These are phyloP conservation scores for Lanistes nyassanus DNA, from an alignment of 1,140 invertebrate genomes.

Conservation along the genomic window DNA sequence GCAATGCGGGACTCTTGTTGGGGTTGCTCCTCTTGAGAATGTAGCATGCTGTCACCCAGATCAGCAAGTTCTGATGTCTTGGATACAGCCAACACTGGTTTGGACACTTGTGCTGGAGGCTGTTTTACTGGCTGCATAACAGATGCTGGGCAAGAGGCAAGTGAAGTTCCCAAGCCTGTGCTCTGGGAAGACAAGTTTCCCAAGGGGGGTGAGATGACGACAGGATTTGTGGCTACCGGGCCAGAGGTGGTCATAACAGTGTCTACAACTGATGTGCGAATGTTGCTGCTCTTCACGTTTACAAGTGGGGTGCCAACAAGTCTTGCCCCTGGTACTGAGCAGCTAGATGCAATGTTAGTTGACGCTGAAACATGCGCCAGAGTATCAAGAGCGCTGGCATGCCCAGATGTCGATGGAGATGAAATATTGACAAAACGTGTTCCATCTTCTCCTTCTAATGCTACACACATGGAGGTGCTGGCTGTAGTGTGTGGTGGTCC, in stretches of 20 bases:
- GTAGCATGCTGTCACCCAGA: too few relatives aligned
- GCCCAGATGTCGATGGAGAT: slow-evolving; percentile 6
- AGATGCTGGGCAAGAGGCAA: too few relatives aligned
- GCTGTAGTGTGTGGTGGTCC: neutral
- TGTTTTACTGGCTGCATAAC: too few relatives aligned
- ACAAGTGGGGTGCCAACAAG: slow-evolving; percentile 13
- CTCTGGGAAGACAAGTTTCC: neutral
- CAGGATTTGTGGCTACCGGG: slow-evolving; percentile 3
- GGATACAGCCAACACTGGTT: too few relatives aligned
- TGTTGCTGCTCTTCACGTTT: slow-evolving; percentile 17
- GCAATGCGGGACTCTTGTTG: too few relatives aligned
- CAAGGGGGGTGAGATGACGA: slow-evolving; percentile 13
- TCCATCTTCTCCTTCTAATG: slow-evolving; percentile 17
- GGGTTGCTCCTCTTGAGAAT: too few relatives aligned
- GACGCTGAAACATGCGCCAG: neutral
- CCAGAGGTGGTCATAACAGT: neutral
- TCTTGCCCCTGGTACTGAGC: slow-evolving; percentile 1
- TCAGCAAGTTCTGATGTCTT: too few relatives aligned
- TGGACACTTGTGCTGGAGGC: too few relatives aligned
- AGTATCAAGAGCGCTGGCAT: neutral
- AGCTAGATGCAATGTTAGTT: neutral
- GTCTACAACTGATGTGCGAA: slow-evolving; percentile 21
- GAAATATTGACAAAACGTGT: slow-evolving; percentile 19
- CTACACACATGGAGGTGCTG: slow-evolving; percentile 11
- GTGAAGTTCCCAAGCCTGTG: too few relatives aligned